Evolutionary conservation across 2,797 vertebrate genomes (phyloP), one percentile per base, ranked within the genome.

Genomic region (Anolis apletophallus): DNA sequence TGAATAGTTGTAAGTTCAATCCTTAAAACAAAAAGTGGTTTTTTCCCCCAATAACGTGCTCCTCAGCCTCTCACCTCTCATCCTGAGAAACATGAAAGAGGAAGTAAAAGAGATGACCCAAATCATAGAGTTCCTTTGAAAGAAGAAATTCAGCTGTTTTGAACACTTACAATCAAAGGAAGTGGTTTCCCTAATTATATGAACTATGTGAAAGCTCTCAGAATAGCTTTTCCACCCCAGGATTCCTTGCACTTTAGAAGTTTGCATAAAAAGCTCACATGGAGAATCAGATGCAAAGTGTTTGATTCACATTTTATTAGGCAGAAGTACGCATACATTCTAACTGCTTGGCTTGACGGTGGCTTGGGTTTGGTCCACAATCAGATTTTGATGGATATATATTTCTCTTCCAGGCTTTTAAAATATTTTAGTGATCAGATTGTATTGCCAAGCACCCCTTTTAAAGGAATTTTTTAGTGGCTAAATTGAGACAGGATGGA

Each of bases 121-220:
- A 97, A 97, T 97, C 96, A 97, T 94, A 97, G 96, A 96, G 95
- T 93, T 95, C 94, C 95, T 97, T 97, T 96, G 95, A 97, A 94
- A 96, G 95, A 93, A 96, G 94, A 96, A 96, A 97, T 97, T 97
- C 96, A 94, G 95, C 97, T 97, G 96, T 97, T 97, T 97, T 97
- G 97, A 97, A 97, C 96, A 97, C 96, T 97, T 96, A 96, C 94
- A 97, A 97, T 97, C 97, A 97, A 97, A 97, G 96, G 95, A 97
- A 97, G 96, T 97, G 97, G 95, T 96, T 97, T 97, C 96, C 96
- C 96, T 97, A 97, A 97, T 97, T 97, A 97, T 96, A 93, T 95
- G 96, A 96, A 96, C 97, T 97, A 96, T 96, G 96, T 97, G 96
- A 97, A 96, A 96, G 96, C 96, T 97, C 96, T 97, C 94, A 96